These are phyloP conservation scores for Coelopa pilipes DNA, from an alignment of 2,888 invertebrate genomes.

Conservation along the genomic window DNA sequence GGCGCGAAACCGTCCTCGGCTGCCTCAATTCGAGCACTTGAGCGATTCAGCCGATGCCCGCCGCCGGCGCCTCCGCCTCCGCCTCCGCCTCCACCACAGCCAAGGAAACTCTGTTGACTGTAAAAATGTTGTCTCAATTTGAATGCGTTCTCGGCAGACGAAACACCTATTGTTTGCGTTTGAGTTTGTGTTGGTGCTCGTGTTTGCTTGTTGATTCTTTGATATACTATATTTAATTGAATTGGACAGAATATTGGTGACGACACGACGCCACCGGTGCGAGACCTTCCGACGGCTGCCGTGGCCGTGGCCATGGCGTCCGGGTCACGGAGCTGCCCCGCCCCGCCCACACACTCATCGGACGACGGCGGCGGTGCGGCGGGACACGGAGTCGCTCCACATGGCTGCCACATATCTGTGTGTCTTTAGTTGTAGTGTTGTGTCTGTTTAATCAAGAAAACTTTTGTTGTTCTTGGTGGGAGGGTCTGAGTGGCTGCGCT, in stretches of 20 bases:
- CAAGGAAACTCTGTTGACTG: slow-evolving; percentile 47
- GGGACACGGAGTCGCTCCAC: background rate
- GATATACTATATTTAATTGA: slow-evolving; percentile 50
- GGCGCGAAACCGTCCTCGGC: no score
- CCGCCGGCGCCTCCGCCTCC: no score
- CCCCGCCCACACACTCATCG: background rate
- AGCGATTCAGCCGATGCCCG: no score
- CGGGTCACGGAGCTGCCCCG: slow-evolving; percentile 8
- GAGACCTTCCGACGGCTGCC: slow-evolving; percentile 8
- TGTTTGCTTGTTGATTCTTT: slow-evolving; percentile 32
- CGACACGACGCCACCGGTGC: background rate
- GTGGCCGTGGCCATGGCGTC: background rate
- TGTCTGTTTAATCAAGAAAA: slow-evolving; percentile 45
- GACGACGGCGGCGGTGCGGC: background rate
- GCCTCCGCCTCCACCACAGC: background rate
- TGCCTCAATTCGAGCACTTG: no score
- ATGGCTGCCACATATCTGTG: slow-evolving; percentile 34
- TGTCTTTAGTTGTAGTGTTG: slow-evolving; percentile 37
- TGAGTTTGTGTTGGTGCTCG: slow-evolving; percentile 19
- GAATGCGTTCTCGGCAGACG: slow-evolving; percentile 46
- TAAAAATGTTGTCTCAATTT: slow-evolving; percentile 50
- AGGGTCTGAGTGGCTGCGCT: background rate
- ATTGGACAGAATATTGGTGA: slow-evolving; percentile 44
- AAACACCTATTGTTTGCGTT: slow-evolving; percentile 35
- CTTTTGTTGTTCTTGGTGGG: slow-evolving; percentile 40